Base-by-base conservation (phyloP, 2,888 invertebrate genomes). In the Heliconius sara region DNA sequence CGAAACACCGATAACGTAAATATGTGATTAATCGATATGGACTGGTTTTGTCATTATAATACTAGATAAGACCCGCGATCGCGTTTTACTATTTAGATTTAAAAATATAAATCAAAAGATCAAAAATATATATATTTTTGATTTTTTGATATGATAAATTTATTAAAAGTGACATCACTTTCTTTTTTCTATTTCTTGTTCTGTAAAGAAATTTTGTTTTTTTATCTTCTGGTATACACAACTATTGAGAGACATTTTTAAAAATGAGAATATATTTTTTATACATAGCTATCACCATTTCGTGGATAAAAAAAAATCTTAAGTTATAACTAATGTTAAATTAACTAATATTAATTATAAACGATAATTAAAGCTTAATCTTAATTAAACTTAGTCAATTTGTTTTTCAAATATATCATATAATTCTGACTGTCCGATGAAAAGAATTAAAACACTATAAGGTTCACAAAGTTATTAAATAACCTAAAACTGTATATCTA, bases 1-100 rank as follows among this genome's bases (percentile, higher is more conserved):
- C 75, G 75, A 65, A 75, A 75, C 65, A 47, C 13, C n/a, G 75
- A 75, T 75, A 75, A 75, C 66, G 47, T 19, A 63, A 47, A 75
- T 70, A 73, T 73, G 60, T n/a, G 60, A 75, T 75, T 75, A 47
- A 75, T 75, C 75, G 65, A 75, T 75, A 66, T 25, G 60, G 73
- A 73, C 71, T 72, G 72, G 63, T 65, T 77, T 71, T 39, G 34
- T 73, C 60, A 60, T 60, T 73, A 60, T 73, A 57, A 34, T 57
- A 60, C 25, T 73, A 73, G 73, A 60, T 60, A 60, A 16, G 5
- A 34, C 16, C 34, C n/a, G 73, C 57, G 30, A 13, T 57, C 34
- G 34, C 57, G 57, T 57, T 34, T 13, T 34, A 60, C 25, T 34
- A 73, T 34, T 73, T 57, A 9, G 16, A 70, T 43, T 12, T 25